phyloP scores from a whole-genome alignment of 2,113 vertebrate species.

The Corvus hawaiiensis region DNA sequence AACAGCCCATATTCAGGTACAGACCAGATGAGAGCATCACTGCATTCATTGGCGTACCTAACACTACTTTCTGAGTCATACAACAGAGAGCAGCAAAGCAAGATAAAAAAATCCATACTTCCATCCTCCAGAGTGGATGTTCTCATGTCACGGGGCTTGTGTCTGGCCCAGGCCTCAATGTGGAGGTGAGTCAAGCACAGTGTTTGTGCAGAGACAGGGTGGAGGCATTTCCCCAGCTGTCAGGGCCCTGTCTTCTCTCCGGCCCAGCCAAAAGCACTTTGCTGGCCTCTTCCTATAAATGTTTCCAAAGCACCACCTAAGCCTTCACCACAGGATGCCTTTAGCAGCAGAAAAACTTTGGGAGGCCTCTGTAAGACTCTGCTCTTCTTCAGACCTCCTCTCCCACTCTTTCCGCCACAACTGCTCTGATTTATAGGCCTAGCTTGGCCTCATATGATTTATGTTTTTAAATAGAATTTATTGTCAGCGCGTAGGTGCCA shows the following conservation, averaged over 20 bases:
- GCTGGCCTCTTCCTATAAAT: not conserved
- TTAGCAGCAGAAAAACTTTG: not conserved
- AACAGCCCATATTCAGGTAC: not conserved
- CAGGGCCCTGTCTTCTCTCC: not conserved
- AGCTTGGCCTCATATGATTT: not conserved
- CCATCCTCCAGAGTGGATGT: not conserved
- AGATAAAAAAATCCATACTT: not conserved
- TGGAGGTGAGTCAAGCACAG: not conserved
- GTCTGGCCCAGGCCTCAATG: not conserved
- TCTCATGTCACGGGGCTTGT: not conserved
- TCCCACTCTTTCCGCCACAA: not conserved
- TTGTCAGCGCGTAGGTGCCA: not conserved
- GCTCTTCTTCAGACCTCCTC: not conserved
- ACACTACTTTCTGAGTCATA: not conserved
- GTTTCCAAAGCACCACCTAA: not conserved
- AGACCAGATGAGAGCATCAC: not conserved
- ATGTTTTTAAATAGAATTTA: not conserved
- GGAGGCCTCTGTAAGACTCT: not conserved
- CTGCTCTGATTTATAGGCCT: not conserved
- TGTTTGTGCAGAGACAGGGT: not conserved
- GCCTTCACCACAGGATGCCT: not conserved
- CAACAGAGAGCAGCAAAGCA: not conserved
- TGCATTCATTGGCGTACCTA: fast-evolving
- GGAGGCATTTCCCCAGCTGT: not conserved
- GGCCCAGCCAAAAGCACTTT: not conserved